phyloP scores from a whole-genome alignment of 2,113 vertebrate genomes.

The Phalacrocorax brasilianus region DNA sequence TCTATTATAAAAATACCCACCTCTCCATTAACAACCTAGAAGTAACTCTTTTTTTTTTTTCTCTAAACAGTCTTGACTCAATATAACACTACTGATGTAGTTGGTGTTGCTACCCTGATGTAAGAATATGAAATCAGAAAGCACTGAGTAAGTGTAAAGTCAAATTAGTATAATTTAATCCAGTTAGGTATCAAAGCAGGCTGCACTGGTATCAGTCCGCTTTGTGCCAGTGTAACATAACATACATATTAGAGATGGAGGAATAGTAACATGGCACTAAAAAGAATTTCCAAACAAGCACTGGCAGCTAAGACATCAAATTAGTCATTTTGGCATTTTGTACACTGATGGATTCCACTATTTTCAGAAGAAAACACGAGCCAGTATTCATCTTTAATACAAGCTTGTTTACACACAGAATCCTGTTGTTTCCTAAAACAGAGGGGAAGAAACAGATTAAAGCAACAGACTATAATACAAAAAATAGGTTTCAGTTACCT shows the following conservation, averaged over 20 bases:
- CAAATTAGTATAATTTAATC: not conserved
- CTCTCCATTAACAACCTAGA: not conserved
- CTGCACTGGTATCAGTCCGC: not conserved
- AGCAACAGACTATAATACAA: not conserved
- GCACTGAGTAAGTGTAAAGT: not conserved
- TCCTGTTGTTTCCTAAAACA: not conserved
- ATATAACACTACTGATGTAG: not conserved
- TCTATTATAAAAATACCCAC: not conserved
- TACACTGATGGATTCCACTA: not conserved
- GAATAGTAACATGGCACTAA: not conserved
- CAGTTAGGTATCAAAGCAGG: not conserved
- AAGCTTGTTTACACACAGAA: conserved; percentile 1
- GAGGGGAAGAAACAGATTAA: not conserved
- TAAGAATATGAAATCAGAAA: not conserved
- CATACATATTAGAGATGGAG: not conserved
- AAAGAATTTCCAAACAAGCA: not conserved
- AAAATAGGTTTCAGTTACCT: not conserved
- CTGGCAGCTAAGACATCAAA: conserved; percentile 5
- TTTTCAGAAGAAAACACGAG: conserved; percentile 10
- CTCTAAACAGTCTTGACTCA: not conserved
- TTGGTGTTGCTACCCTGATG: not conserved
- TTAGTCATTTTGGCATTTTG: not conserved
- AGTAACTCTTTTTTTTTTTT: not conserved
- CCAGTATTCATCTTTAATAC: not conserved
- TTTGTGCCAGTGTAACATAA: not conserved